phyloP scores from a whole-genome alignment of 1,140 invertebrate species.

The Chrysopa pallens region DNA sequence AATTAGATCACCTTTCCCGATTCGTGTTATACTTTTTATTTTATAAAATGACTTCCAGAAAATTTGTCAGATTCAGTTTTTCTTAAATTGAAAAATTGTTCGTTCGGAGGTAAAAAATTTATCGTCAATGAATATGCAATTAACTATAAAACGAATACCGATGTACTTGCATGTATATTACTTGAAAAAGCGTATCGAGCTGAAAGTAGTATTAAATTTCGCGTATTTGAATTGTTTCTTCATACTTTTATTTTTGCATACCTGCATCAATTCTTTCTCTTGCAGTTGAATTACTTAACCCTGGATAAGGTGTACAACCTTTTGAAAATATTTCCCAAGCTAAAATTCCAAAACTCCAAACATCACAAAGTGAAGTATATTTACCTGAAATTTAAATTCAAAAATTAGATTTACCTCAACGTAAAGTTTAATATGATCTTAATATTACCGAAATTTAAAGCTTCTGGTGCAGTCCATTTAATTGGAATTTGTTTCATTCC shows the following conservation, averaged over 20 bases:
- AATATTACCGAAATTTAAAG: slow-evolving; percentile 74
- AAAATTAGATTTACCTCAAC: not conserved
- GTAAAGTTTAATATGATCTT: not conserved
- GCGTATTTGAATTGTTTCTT: too few species aligned
- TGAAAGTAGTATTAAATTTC: too few species aligned
- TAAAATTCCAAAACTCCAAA: slow-evolving; percentile 95
- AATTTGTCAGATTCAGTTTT: too few species aligned
- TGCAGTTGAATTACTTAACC: slow-evolving; percentile 82
- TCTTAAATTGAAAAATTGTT: too few species aligned
- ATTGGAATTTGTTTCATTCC: slow-evolving; percentile 98
- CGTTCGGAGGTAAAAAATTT: too few species aligned
- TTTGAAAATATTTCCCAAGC: slow-evolving; percentile 95
- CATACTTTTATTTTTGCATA: slow-evolving; percentile 23
- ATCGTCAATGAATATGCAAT: too few species aligned
- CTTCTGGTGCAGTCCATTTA: slow-evolving; percentile 95
- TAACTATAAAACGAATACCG: too few species aligned
- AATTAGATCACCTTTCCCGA: too few species aligned
- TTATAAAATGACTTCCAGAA: too few species aligned
- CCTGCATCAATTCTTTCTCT: slow-evolving; percentile 85
- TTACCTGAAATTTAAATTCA: slow-evolving; percentile 41
- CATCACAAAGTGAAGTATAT: slow-evolving; percentile 93
- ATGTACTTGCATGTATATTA: too few species aligned
- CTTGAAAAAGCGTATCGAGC: too few species aligned
- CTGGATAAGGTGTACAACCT: slow-evolving; percentile 83
- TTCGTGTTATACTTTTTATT: too few species aligned